Percentiles rank a stretch among this genome's conserved stretches.
Conservation (phyloP, 2,797 vertebrate genomes). For the Eremophila alpestris region DNA sequence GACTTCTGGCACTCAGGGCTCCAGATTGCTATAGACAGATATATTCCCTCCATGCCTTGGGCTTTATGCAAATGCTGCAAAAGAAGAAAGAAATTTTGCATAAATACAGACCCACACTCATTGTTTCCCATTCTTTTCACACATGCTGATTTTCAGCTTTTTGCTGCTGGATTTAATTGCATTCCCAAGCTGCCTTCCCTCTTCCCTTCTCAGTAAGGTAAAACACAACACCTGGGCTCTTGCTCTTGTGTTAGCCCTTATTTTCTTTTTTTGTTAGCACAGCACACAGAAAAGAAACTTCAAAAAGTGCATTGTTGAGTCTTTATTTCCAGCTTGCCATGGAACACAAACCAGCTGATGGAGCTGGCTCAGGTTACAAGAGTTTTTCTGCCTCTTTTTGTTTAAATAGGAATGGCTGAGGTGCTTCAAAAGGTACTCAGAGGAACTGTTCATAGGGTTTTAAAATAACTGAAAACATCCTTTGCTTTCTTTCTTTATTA, state of each 20-base stretch:
- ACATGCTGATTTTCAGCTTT: background rate
- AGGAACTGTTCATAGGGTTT: background rate
- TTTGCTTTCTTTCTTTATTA: background rate
- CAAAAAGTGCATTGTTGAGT: background rate
- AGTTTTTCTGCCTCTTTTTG: background rate
- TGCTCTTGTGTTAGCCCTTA: background rate
- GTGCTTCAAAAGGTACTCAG: background rate
- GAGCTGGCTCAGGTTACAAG: background rate
- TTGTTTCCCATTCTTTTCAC: background rate
- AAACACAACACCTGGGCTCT: background rate
- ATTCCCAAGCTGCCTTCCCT: background rate
- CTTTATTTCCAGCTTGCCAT: background rate
- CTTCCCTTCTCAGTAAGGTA: background rate
- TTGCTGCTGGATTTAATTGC: background rate
- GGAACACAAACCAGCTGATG: background rate
- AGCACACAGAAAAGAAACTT: background rate
- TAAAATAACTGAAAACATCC: background rate
- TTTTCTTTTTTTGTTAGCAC: background rate
- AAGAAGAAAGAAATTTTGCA: slow-evolving; percentile 4
- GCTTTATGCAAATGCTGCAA: background rate
- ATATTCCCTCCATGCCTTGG: background rate
- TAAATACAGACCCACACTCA: background rate
- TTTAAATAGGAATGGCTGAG: background rate
- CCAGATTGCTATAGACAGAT: background rate
- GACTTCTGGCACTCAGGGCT: background rate